Evolutionary conservation across 2,797 vertebrate species (phyloP).

Genomic region (Octomys mimax): DNA sequence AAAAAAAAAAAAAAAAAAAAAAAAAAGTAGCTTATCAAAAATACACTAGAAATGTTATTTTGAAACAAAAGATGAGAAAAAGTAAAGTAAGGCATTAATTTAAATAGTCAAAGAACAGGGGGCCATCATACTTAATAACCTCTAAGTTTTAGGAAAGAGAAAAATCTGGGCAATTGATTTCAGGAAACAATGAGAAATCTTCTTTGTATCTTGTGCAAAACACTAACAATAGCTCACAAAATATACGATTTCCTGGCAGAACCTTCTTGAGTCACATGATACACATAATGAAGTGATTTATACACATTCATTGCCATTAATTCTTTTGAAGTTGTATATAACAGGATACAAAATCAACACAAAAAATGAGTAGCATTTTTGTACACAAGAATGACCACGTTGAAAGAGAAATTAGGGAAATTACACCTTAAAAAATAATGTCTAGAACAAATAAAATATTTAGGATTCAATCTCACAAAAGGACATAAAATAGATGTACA

Average conservation of each 20-base stretch:
- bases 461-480: too few species aligned
- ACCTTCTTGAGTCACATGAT: neutral
- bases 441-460: too few species aligned
- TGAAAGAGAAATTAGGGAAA: too few species aligned
- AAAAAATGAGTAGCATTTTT: too few species aligned
- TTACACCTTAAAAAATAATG: too few species aligned
- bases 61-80: neutral
- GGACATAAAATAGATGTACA: too few species aligned
- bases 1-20: too few species aligned
- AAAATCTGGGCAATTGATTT: neutral
- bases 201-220: neutral
- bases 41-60: neutral
- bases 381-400: too few species aligned
- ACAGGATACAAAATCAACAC: too few species aligned
- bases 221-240: neutral
- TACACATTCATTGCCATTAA: fast-evolving
- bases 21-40: neutral
- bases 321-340: too few species aligned
- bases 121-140: neutral
- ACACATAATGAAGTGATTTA: neutral
- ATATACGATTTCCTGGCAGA: neutral
- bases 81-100: neutral
- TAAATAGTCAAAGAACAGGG: neutral
- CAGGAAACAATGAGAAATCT: neutral
- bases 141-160: neutral